These are phyloP conservation scores for Geothlypis trichas DNA, from an alignment of 2,113 vertebrate species.

Conservation along the genomic window DNA sequence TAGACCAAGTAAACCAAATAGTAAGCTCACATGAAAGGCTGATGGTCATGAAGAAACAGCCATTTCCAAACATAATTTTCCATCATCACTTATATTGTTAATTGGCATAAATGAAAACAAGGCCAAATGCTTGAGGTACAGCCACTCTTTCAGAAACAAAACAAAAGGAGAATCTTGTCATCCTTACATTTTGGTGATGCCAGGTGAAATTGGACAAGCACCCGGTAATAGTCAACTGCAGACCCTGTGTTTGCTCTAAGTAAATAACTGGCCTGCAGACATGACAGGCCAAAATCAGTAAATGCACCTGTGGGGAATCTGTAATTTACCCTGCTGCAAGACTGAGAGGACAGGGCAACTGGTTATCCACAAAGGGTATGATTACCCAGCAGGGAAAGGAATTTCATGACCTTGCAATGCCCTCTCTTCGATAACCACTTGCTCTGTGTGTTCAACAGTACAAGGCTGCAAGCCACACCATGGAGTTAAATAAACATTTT, in stretches of 20 bases:
- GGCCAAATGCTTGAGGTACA: neutral
- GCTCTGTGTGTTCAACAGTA: neutral
- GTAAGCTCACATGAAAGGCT: neutral
- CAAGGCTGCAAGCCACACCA: neutral
- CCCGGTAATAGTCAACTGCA: neutral
- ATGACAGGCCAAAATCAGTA: neutral
- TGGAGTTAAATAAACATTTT: constrained; percentile 51
- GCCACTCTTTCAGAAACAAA: neutral
- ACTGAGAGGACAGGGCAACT: neutral
- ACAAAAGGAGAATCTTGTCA: neutral
- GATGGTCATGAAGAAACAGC: neutral
- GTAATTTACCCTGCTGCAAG: neutral
- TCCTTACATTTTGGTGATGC: neutral
- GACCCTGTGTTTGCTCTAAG: neutral
- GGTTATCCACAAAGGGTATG: neutral
- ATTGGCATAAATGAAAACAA: neutral
- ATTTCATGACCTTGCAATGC: neutral
- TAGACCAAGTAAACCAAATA: neutral
- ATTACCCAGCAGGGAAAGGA: constrained; percentile 8
- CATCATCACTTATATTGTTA: neutral
- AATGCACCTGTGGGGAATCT: neutral
- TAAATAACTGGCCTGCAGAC: neutral
- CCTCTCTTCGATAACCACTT: neutral
- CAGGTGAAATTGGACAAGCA: neutral
- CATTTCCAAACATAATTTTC: neutral